Evolutionary conservation across 2,113 vertebrate species (phyloP).

Genomic region (Zingel zingel): DNA sequence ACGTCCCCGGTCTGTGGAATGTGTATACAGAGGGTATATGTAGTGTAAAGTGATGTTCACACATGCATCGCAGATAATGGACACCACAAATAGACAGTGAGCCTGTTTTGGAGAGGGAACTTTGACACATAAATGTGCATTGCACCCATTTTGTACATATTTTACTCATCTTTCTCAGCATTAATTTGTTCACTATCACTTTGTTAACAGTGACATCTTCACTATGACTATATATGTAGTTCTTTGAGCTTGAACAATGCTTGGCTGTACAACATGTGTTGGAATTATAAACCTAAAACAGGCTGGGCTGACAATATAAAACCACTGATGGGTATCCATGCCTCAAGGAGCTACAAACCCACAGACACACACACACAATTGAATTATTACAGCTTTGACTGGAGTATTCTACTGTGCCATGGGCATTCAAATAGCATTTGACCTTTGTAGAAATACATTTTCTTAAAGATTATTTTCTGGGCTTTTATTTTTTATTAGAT

Average conservation of each 20-base stretch:
- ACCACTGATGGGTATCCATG: neutral
- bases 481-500: no score
- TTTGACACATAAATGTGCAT: neutral
- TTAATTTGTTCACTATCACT: neutral
- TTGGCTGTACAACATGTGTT: neutral
- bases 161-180: neutral
- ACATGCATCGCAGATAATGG: neutral
- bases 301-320: neutral
- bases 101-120: no score
- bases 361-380: neutral
- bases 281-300: neutral
- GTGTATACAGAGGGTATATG: neutral
- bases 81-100: neutral
- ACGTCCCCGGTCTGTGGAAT: neutral
- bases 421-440: neutral
- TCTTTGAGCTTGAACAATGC: neutral
- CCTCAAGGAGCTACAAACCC: neutral
- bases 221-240: no score
- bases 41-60: neutral
- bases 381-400: constrained; percentile 11
- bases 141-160: neutral
- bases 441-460: neutral
- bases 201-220: neutral
- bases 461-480: no score
- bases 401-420: neutral